phyloP scores from a whole-genome alignment of 2,797 vertebrate species.

The Psittacula echo region DNA sequence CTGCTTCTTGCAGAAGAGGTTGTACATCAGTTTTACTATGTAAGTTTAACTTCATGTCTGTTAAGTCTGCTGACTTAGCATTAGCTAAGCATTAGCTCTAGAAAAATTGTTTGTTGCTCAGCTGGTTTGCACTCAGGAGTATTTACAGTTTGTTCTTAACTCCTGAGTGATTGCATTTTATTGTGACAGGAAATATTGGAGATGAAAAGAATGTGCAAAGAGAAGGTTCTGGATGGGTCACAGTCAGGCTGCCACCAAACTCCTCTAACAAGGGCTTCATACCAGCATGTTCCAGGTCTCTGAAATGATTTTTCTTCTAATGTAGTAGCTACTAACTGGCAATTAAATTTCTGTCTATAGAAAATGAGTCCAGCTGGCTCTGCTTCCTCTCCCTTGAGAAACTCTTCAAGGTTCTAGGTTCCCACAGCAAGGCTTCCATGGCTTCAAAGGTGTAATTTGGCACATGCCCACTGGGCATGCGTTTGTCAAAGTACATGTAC shows the following conservation, averaged over 20 bases:
- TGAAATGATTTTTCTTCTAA: constrained; percentile 18
- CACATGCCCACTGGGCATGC: constrained; percentile 50
- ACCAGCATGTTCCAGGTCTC: not conserved
- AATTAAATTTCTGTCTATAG: constrained; percentile 47
- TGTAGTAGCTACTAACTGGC: constrained; percentile 27
- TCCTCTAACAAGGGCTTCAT: not conserved
- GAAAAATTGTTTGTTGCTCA: not conserved
- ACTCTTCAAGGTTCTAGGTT: constrained; percentile 67
- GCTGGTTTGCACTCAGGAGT: not conserved
- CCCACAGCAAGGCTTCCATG: constrained; percentile 54
- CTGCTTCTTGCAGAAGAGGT: not conserved
- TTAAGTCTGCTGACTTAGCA: not conserved
- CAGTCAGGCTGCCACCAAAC: not conserved
- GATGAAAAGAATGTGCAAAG: not conserved
- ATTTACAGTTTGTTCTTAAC: not conserved
- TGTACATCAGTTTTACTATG: not conserved
- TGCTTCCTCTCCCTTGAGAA: constrained; percentile 65
- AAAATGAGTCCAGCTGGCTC: constrained; percentile 66
- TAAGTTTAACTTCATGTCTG: not conserved
- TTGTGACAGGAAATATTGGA: not conserved
- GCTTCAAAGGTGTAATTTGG: constrained; percentile 67
- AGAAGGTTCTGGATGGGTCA: not conserved
- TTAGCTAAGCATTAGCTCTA: not conserved
- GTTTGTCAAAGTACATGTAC: constrained; percentile 52
- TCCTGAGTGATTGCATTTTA: constrained; percentile 27